Percentiles rank a stretch among this genome's conserved stretches.
phyloP scores from a whole-genome alignment of 2,797 vertebrate species.

The Morus bassanus region DNA sequence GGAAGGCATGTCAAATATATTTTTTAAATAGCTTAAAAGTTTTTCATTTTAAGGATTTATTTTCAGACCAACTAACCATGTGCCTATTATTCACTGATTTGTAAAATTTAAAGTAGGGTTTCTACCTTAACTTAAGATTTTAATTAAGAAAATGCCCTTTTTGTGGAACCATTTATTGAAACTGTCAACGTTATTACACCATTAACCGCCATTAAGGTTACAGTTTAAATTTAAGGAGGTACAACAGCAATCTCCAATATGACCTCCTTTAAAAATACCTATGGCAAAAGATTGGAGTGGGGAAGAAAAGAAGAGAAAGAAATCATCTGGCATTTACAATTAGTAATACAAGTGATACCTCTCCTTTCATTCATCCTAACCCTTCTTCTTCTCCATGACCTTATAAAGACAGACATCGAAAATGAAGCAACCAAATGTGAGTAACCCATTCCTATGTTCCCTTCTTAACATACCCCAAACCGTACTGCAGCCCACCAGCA shows the following conservation, averaged over 20 bases:
- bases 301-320: neutral
- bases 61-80: neutral
- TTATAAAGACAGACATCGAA: neutral
- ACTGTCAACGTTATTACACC: neutral
- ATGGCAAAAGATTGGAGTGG: neutral
- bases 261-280: neutral
- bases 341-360: neutral
- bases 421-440: neutral
- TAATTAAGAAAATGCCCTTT: neutral
- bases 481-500: rapidly evolving
- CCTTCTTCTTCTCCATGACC: neutral
- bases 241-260: neutral
- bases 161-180: neutral
- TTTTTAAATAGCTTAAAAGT: neutral
- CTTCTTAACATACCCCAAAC: neutral
- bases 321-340: neutral
- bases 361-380: neutral
- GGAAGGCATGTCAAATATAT: neutral
- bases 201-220: neutral
- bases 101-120: neutral
- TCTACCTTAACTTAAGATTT: neutral
- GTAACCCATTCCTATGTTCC: neutral
- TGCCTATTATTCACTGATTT: neutral
- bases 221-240: neutral
- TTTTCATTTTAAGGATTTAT: neutral